Evolutionary conservation across 2,797 vertebrate genomes (phyloP).

Genomic region (Sebastes minor): DNA sequence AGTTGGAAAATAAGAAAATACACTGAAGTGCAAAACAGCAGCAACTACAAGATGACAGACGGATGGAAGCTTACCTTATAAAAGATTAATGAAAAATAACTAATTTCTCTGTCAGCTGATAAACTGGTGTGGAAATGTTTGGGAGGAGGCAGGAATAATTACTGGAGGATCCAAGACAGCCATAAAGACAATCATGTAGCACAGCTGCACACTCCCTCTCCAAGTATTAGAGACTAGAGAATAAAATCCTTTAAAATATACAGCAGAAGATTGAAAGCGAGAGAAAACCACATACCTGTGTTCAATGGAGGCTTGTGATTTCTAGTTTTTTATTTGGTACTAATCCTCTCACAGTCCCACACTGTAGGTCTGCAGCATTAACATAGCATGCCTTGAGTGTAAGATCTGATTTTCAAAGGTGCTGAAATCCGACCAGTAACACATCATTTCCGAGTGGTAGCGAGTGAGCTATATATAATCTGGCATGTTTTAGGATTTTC

Average conservation of each 20-base stretch:
- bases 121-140: neutral
- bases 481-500: neutral
- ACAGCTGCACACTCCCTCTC: neutral
- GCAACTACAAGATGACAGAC: neutral
- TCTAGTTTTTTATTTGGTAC: slow-evolving; percentile 13
- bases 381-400: neutral
- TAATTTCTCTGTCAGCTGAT: neutral
- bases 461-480: neutral
- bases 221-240: slow-evolving; percentile 2
- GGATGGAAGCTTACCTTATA: slow-evolving; percentile 1
- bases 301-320: slow-evolving; percentile 17
- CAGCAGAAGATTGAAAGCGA: slow-evolving; percentile 24
- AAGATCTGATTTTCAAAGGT: neutral
- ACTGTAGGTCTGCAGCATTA: neutral
- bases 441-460: neutral
- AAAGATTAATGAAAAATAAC: slow-evolving; percentile 6
- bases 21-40: neutral
- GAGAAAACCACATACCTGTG: neutral
- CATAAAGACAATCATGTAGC: neutral
- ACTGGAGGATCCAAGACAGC: neutral
- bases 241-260: slow-evolving; percentile 24
- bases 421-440: neutral
- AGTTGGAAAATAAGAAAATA: neutral
- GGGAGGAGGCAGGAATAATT: slow-evolving; percentile 27
- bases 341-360: slow-evolving; percentile 18